Evolutionary conservation across 2,797 vertebrate species (phyloP).

Genomic region (Schizopygopsis malacanthus): DNA sequence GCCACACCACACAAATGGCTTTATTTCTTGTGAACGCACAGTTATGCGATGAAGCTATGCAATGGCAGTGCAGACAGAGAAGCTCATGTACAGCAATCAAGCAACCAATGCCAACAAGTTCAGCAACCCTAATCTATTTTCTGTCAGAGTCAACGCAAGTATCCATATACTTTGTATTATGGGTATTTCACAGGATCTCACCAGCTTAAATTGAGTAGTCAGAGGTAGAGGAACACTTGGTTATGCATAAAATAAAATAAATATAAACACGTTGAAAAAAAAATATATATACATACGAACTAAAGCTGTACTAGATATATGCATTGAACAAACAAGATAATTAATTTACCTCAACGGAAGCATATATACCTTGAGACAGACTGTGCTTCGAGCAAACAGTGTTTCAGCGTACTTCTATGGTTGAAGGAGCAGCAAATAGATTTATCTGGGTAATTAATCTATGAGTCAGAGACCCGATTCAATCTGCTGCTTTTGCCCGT

Average conservation of each 20-base stretch:
- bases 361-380: not conserved
- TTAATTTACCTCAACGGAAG: slow-evolving; percentile 40
- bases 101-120: not conserved
- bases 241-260: not conserved
- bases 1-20: too few relatives aligned
- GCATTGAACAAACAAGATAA: not conserved
- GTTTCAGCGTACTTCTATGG: slow-evolving; percentile 22
- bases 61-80: not conserved
- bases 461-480: slow-evolving; percentile 39
- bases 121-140: not conserved
- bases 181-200: not conserved
- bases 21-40: too few relatives aligned
- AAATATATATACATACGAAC: not conserved
- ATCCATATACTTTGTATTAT: not conserved
- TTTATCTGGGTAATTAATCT: slow-evolving; percentile 47
- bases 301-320: not conserved
- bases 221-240: not conserved
- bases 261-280: not conserved
- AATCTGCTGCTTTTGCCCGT: slow-evolving; percentile 24
- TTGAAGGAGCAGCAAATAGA: slow-evolving; percentile 44
- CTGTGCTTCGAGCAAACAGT: slow-evolving; percentile 16
- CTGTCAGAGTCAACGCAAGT: not conserved
- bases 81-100: not conserved
- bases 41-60: not conserved
- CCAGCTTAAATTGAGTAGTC: not conserved